Conservation (phyloP, 1,140 invertebrate genomes). For the Episyrphus balteatus region DNA sequence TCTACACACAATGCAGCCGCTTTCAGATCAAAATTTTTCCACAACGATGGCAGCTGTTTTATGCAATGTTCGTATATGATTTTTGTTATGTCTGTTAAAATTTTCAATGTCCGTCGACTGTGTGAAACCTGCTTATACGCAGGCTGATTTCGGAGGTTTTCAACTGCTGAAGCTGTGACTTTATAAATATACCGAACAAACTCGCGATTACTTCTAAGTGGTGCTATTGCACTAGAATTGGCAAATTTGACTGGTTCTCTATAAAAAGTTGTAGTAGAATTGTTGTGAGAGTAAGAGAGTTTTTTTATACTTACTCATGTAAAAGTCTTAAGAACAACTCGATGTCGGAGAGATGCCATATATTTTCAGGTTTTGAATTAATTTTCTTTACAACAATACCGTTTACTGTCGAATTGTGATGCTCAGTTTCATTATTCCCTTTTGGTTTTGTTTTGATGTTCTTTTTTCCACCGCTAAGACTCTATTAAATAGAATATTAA, state of each 20-base stretch:
- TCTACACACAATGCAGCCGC: slow-evolving; percentile 38
- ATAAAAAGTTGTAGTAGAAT: neutral
- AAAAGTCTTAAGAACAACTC: slow-evolving; percentile 22
- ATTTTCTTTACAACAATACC: slow-evolving; percentile 19
- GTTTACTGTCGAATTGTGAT: slow-evolving; percentile 20
- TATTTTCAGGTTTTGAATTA: slow-evolving; percentile 19
- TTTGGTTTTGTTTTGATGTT: neutral
- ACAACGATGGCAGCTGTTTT: slow-evolving; percentile 20
- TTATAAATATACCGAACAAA: slow-evolving; percentile 26
- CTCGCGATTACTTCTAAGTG: slow-evolving; percentile 16
- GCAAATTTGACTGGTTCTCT: slow-evolving; percentile 30
- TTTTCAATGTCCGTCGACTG: slow-evolving; percentile 23
- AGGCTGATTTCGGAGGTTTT: slow-evolving; percentile 21
- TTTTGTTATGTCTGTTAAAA: slow-evolving; percentile 29
- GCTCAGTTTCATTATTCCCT: slow-evolving; percentile 3
- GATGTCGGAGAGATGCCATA: slow-evolving; percentile 28
- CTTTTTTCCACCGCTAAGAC: neutral
- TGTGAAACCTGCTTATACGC: slow-evolving; percentile 29
- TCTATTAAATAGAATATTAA: neutral
- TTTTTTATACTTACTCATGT: slow-evolving; percentile 17
- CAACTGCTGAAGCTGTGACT: slow-evolving; percentile 14
- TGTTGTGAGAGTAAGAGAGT: neutral
- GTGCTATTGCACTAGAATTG: slow-evolving; percentile 10
- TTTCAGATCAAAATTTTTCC: slow-evolving; percentile 36
- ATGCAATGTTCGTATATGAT: slow-evolving; percentile 37